Percentiles rank a stretch among this genome's conserved stretches.
Conservation (phyloP, 2,797 vertebrate species). For the Lepidocolaptes lacrymiger region DNA sequence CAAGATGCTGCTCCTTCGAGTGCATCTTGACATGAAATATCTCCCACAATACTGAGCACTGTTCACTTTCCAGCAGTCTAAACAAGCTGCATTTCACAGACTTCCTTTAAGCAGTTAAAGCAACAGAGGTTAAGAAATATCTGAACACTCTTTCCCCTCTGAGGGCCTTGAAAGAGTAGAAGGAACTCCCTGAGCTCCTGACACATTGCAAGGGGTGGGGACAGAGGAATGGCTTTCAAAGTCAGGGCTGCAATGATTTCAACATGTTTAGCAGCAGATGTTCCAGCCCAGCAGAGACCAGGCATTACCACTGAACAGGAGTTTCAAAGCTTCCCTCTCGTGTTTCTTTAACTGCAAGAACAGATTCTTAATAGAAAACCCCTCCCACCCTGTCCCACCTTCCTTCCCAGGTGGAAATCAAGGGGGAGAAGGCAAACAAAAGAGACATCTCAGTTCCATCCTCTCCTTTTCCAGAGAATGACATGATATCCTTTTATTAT, state of each 20-base stretch:
- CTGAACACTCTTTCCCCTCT: neutral
- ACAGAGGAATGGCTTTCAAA: neutral
- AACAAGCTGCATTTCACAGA: accelerated
- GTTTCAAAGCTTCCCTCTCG: neutral
- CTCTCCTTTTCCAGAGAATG: neutral
- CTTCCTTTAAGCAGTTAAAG: neutral
- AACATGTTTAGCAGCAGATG: neutral
- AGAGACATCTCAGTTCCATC: neutral
- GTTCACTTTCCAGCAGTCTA: accelerated
- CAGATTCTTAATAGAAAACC: neutral
- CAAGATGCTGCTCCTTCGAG: neutral
- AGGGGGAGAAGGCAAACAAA: neutral
- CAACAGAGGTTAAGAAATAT: neutral
- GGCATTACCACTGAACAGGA: neutral
- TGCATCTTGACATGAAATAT: neutral
- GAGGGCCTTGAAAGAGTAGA: neutral
- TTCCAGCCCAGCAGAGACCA: neutral
- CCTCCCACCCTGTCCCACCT: neutral
- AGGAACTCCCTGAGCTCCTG: neutral
- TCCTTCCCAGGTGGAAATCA: neutral
- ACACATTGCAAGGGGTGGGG: neutral
- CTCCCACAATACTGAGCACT: accelerated
- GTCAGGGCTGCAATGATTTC: neutral
- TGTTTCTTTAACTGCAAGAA: constrained; percentile 9
- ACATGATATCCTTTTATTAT: neutral